phyloP scores from a whole-genome alignment of 2,797 vertebrate species.

The Aldrovandia affinis region DNA sequence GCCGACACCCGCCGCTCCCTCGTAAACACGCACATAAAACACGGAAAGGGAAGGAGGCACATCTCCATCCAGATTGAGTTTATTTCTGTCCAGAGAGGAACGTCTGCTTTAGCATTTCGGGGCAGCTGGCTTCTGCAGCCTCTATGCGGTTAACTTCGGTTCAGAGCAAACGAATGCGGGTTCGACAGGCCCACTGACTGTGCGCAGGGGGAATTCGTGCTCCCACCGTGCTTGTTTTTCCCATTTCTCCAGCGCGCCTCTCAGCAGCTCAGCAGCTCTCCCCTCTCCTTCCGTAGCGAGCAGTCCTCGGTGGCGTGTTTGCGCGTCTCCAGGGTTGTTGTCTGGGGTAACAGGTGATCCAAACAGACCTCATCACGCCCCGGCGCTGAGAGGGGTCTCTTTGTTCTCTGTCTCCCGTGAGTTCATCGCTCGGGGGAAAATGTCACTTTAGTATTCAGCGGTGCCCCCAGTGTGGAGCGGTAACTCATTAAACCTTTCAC shows the following conservation, averaged over 20 bases:
- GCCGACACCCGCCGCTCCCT: conserved; percentile 45
- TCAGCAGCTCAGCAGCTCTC: no score
- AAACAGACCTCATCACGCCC: conserved; percentile 59
- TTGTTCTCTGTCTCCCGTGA: conserved; percentile 42
- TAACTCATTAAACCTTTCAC: conserved; percentile 19
- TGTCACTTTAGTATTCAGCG: no score
- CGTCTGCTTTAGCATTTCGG: conserved; percentile 21
- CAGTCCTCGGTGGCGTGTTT: conserved; percentile 42
- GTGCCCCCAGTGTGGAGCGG: no score
- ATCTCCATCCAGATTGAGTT: neutral
- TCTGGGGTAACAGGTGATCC: conserved; percentile 51
- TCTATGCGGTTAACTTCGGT: neutral
- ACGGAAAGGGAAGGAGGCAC: conserved; percentile 38
- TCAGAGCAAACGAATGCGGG: neutral
- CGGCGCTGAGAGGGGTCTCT: conserved; percentile 51
- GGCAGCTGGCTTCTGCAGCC: conserved; percentile 32
- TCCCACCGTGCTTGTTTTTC: no score
- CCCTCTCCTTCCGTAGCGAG: conserved; percentile 36
- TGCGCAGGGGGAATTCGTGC: no score
- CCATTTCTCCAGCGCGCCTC: no score
- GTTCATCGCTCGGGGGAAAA: no score
- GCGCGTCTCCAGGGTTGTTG: conserved; percentile 57
- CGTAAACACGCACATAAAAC: conserved; percentile 59
- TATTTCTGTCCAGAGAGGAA: conserved; percentile 33
- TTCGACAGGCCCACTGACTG: neutral